Evolutionary conservation across 2,113 vertebrate species (phyloP), one percentile per base, ranked within the genome.

Genomic region (Zapornia atra): DNA sequence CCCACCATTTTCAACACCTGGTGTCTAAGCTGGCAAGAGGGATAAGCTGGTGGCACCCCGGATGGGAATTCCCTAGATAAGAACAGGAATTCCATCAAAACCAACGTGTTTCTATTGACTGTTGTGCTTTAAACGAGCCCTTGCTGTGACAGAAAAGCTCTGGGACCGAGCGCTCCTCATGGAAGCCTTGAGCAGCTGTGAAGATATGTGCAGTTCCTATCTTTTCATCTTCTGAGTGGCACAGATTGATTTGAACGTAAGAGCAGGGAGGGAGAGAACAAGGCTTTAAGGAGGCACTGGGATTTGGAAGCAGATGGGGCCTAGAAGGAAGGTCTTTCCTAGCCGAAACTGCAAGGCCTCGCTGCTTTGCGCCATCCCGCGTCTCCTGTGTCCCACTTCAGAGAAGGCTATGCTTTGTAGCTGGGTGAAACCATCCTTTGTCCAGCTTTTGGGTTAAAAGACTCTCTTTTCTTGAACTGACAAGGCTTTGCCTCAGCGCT

Each of bases 381-480:
- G 2, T 24, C 40, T 28, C 46, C 18, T 5, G 1, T 2, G 2
- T 33, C 31, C 20, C 40, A 5, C 71, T 46, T 65, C 0, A 1
- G 44, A 38, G 78, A 36, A 22, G 26, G 56, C 66, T 28, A 2
- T 0, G 1, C 19, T 31, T 26, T 20, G 57, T 4, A 29, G 56
- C 61, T 25, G 61, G 34, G 4, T 33, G 40, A 82, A 82, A 40
- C 0, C 31, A 34, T 9, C n/a, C 50, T 73, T 57, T 75, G 65
- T 56, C 72, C 78, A 19, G 38, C 13, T 40, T 33, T 15, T 3
- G 25, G 22, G 24, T 34, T 9, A 28, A 81, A 84, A 42, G 21
- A 59, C 19, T 53, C 16, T 38, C 10, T 65, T 59, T 54, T 12
- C 24, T 19, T 48, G 29, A 36, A 19, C 1, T 1, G 53, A 33